phyloP scores from a whole-genome alignment of 2,113 vertebrate genomes.

The Muntiacus muntjak region DNA sequence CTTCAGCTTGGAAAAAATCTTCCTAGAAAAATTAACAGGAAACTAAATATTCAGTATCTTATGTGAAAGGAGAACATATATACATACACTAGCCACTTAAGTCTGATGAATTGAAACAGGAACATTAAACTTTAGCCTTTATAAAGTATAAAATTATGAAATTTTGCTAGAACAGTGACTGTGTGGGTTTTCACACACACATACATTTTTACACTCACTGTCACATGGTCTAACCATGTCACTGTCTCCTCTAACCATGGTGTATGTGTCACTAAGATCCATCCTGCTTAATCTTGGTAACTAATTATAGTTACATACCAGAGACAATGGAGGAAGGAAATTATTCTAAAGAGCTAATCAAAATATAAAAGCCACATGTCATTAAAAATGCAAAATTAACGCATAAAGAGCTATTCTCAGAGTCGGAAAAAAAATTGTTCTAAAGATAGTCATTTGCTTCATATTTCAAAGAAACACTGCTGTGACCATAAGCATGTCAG shows the following conservation, averaged over 20 bases:
- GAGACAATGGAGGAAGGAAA: conserved; percentile 54
- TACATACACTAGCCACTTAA: not conserved
- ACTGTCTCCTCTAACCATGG: not conserved
- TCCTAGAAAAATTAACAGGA: not conserved
- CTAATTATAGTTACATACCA: conserved; percentile 29
- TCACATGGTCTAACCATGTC: not conserved
- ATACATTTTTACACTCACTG: conserved; percentile 23
- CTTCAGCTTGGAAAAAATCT: not conserved
- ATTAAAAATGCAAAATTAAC: conserved; percentile 64
- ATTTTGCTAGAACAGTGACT: not conserved
- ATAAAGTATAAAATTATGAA: not conserved
- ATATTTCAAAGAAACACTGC: conserved; percentile 37
- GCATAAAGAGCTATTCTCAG: conserved; percentile 56
- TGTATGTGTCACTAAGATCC: not conserved
- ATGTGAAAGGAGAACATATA: not conserved
- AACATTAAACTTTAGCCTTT: not conserved
- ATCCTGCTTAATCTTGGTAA: conserved; percentile 20
- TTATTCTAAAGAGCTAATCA: conserved; percentile 68
- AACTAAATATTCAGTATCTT: not conserved
- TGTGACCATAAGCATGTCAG: not conserved
- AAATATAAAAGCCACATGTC: conserved; percentile 64
- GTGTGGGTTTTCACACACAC: not conserved
- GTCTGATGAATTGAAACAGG: not conserved
- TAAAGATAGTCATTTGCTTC: conserved; percentile 59
- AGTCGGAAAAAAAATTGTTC: conserved; percentile 2